Evolutionary conservation across 2,888 invertebrate genomes (phyloP).

Genomic region (Argyra leucocephala): DNA sequence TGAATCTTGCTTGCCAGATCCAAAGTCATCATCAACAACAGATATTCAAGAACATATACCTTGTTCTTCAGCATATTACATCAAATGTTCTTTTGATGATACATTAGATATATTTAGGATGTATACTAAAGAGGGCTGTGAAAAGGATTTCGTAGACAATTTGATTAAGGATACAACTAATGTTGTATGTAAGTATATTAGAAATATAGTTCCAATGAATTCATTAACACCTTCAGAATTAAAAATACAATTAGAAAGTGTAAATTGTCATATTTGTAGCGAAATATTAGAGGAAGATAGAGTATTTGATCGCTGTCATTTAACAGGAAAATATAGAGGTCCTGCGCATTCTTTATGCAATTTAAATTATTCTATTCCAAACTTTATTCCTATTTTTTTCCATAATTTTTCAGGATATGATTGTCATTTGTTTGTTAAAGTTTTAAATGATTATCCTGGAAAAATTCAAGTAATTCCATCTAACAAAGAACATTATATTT

Average conservation of each 20-base stretch:
- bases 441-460: slow-evolving; percentile 17
- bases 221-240: not conserved
- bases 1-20: too few relatives aligned
- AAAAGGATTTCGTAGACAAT: too few relatives aligned
- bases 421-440: slow-evolving; percentile 28
- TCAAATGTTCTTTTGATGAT: not conserved
- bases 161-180: too few relatives aligned
- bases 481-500: slow-evolving; percentile 31
- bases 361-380: slow-evolving; percentile 16
- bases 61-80: not conserved
- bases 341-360: slow-evolving; percentile 15
- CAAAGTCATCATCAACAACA: too few relatives aligned
- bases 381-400: not conserved
- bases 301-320: slow-evolving; percentile 19
- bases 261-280: not conserved
- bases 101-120: not conserved
- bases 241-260: not conserved
- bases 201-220: not conserved
- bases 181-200: not conserved
- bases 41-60: too few relatives aligned
- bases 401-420: slow-evolving; percentile 25
- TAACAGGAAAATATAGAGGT: slow-evolving; percentile 26
- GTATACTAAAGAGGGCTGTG: not conserved
- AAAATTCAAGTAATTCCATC: slow-evolving; percentile 26
- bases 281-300: not conserved